A percentile compares a stretch with the other conserved stretches of the same genome.
phyloP scores from a whole-genome alignment of 2,113 vertebrate genomes.

The Ginglymostoma cirratum region DNA sequence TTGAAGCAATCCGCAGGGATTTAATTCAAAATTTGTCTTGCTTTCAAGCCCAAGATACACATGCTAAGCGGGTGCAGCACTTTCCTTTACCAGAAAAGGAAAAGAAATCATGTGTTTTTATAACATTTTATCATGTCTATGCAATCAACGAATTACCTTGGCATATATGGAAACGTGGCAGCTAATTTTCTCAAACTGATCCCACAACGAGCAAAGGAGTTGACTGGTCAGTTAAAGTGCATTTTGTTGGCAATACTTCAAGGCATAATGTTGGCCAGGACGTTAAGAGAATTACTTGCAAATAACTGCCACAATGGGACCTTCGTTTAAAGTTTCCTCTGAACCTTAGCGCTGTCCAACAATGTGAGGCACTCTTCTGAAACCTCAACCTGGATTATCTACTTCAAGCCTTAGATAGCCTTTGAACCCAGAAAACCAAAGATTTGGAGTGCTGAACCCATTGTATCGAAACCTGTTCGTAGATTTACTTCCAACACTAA shows the following conservation, averaged over 20 bases:
- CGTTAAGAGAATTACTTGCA: neutral
- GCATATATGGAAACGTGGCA: neutral
- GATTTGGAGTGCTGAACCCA: neutral
- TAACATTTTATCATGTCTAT: neutral
- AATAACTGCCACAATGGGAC: neutral
- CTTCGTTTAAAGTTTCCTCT: neutral
- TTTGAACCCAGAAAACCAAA: neutral
- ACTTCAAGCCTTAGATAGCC: neutral
- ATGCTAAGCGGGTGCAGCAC: neutral
- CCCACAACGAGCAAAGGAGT: neutral
- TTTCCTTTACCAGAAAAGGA: neutral
- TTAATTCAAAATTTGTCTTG: constrained; percentile 7
- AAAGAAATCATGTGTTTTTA: neutral
- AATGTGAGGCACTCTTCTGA: neutral
- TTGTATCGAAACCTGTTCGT: neutral
- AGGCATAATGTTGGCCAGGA: neutral
- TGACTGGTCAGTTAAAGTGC: neutral
- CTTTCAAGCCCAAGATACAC: neutral
- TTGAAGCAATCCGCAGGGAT: neutral
- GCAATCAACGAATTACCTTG: neutral
- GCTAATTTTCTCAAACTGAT: neutral
- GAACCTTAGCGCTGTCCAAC: neutral
- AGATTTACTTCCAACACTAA: neutral
- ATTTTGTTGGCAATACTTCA: neutral
- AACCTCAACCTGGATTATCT: neutral